Base-by-base conservation (phyloP, 2,888 invertebrate species). In the Sesia bembeciformis region DNA sequence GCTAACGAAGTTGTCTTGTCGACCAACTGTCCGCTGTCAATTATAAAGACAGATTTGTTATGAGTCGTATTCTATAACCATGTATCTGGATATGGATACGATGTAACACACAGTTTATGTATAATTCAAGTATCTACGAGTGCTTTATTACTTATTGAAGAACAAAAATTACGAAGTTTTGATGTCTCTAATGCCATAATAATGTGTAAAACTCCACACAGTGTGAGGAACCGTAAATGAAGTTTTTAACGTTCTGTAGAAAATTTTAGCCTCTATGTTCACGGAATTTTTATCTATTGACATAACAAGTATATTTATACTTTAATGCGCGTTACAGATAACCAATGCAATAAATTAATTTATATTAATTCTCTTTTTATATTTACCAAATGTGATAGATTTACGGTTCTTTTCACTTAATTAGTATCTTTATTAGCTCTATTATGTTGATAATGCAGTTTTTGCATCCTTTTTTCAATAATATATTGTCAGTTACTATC, bases 281-380 rank as follows among this genome's bases (percentile, higher is more conserved):
- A 70, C 68, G 53, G 60, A 46, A 60, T 68, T 70, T 67, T 72
- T 75, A 78, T 78, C 72, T 65, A 46, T 46, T 8, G 23, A 46
- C 23, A 8, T 64, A 58, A 52, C 60, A 62, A 60, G 66, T 75
- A 73, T 74, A 72, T 77, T 76, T 69, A 67, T 69, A 70, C 65
- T 56, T 57, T 53, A 57, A 61, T 59, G 62, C 56, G 58, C 62
- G 56, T 54, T 60, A 63, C 57, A 58, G 74, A 73, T 74, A 74
- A 56, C 58, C 52, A 62, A 60, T 59, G 66, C 65, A 76, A 78
- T 77, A 75, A 78, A 72, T 81, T 71, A 74, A 60, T 72, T 72
- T 74, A 79, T 74, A 79, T 78, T 78, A 74, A 78, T 73, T 75
- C 57, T 68, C 72, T 73, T 75, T n/a, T 4, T 46, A 72, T 83